Conservation (phyloP, 2,113 vertebrate genomes). For the Upupa epops region DNA sequence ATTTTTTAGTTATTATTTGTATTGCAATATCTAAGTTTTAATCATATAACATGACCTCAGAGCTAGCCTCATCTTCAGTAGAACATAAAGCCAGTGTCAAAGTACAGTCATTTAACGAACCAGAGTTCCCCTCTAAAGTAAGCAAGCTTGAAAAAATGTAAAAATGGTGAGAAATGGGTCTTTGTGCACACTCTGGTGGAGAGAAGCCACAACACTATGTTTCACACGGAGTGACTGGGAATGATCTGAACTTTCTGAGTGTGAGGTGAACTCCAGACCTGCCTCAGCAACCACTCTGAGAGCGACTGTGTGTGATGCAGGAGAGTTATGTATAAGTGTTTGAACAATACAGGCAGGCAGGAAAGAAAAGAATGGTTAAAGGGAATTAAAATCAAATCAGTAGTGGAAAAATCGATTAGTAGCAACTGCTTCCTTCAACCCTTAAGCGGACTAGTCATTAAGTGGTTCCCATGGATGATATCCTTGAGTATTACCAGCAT, state of each 20-base stretch:
- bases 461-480: background rate
- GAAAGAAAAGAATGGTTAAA: background rate
- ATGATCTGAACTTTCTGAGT: background rate
- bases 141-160: background rate
- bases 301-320: accelerated
- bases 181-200: background rate
- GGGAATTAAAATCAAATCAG: background rate
- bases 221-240: background rate
- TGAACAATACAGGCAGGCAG: background rate
- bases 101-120: background rate
- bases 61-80: background rate
- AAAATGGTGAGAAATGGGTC: background rate
- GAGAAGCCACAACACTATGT: background rate
- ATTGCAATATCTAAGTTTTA: background rate
- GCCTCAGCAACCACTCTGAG: background rate
- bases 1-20: background rate
- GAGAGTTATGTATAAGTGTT: background rate
- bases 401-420: background rate
- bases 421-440: background rate
- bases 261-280: background rate
- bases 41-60: background rate
- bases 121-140: background rate
- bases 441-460: background rate
- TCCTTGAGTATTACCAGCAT: background rate
- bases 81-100: background rate